Evolutionary conservation across 1,140 invertebrate genomes (phyloP).

Genomic region (Papilio xuthus): DNA sequence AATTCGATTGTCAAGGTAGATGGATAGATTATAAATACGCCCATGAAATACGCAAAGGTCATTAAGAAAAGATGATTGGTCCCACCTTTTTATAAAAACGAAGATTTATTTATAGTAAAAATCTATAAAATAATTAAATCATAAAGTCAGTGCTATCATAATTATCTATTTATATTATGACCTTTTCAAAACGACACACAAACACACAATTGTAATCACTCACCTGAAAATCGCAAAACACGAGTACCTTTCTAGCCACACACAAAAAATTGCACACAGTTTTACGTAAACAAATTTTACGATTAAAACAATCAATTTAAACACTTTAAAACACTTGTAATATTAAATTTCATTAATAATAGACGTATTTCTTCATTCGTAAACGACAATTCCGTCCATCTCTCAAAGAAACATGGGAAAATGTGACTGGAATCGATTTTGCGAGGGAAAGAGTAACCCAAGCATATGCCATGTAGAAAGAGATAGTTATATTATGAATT

Average conservation of each 20-base stretch:
- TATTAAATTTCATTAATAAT: conserved; percentile 22
- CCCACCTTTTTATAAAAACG: neutral
- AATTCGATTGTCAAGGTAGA: no score
- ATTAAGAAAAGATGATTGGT: neutral
- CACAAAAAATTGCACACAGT: neutral
- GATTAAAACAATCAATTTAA: neutral
- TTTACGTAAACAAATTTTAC: neutral
- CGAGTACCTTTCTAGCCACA: neutral
- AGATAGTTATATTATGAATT: conserved; percentile 37
- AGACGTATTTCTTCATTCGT: neutral
- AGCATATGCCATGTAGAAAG: conserved; percentile 10
- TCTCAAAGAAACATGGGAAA: conserved; percentile 30
- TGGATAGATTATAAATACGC: no score
- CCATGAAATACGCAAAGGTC: neutral
- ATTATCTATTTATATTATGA: neutral
- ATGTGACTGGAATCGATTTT: conserved; percentile 54
- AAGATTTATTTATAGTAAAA: neutral
- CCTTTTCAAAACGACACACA: conserved; percentile 15
- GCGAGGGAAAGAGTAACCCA: conserved; percentile 47
- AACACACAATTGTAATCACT: conserved; percentile 22
- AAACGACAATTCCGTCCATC: conserved; percentile 4
- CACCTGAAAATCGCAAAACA: conserved; percentile 30
- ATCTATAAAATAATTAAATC: neutral
- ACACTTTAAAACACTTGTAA: neutral
- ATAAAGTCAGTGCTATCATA: neutral